These are phyloP conservation scores for Pogonus chalceus DNA, from an alignment of 1,140 invertebrate species.

Conservation along the genomic window DNA sequence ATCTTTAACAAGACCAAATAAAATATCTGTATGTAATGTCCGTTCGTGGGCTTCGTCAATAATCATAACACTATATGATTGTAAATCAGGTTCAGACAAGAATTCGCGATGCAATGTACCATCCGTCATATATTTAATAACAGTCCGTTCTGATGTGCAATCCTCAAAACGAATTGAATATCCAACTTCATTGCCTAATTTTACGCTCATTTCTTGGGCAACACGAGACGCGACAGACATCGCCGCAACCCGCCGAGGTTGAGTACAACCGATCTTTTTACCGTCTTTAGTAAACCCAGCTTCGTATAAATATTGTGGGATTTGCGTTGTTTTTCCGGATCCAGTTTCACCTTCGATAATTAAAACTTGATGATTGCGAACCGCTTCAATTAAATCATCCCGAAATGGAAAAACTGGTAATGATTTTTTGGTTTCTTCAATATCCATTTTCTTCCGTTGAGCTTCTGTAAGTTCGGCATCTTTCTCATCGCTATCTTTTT, in stretches of 20 bases:
- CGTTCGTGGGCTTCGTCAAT: slow-evolving; percentile 99
- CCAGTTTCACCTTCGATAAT: slow-evolving; percentile 99
- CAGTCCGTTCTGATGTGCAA: slow-evolving; percentile 90
- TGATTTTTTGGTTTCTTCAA: slow-evolving; percentile 87
- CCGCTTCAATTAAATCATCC: slow-evolving; percentile 79
- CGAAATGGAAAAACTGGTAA: slow-evolving; percentile 92
- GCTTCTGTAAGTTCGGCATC: slow-evolving; percentile 49
- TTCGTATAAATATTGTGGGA: slow-evolving; percentile 94
- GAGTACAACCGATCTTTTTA: slow-evolving; percentile 88
- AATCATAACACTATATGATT: slow-evolving; percentile 94
- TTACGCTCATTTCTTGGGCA: slow-evolving; percentile 98
- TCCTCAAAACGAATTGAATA: slow-evolving; percentile 99
- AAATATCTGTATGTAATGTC: slow-evolving; percentile 94
- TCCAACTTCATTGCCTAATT: slow-evolving; percentile 97
- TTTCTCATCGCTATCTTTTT: slow-evolving; percentile 38
- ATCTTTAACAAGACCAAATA: slow-evolving; percentile 98
- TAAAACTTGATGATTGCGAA: slow-evolving; percentile 74
- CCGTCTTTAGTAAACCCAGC: slow-evolving; percentile 75
- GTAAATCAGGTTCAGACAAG: slow-evolving; percentile 90
- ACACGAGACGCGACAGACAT: slow-evolving; percentile 99
- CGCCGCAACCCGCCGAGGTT: slow-evolving; percentile 93
- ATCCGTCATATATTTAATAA: slow-evolving; percentile 99
- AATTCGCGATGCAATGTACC: slow-evolving; percentile 97
- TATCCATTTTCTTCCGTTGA: slow-evolving; percentile 67
- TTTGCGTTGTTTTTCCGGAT: slow-evolving; percentile 97